These are phyloP conservation scores for Lepus americanus DNA, from an alignment of 2,113 vertebrate species.

Conservation along the genomic window DNA sequence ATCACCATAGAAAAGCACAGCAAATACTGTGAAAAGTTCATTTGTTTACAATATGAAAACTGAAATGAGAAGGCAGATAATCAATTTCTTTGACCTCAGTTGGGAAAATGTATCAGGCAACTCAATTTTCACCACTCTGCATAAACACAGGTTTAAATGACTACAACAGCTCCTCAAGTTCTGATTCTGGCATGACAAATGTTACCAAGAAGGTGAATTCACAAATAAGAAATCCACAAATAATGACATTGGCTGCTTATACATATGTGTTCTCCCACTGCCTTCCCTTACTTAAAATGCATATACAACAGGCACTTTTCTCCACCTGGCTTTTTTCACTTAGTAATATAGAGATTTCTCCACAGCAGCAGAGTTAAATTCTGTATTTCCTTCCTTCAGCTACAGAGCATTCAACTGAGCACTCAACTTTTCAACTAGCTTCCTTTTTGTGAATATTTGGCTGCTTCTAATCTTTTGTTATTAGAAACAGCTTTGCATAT, in stretches of 20 bases:
- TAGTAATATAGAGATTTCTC: constrained; percentile 46
- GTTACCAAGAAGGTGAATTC: constrained; percentile 24
- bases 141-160: neutral
- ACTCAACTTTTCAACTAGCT: constrained; percentile 7
- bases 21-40: constrained; percentile 58
- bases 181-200: constrained; percentile 44
- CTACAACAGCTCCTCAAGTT: neutral
- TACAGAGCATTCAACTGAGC: neutral
- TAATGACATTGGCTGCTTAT: neutral
- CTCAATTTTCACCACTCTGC: constrained; percentile 1
- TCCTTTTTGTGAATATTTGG: constrained; percentile 8
- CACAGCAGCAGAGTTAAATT: constrained; percentile 42
- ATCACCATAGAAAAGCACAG: constrained; percentile 57
- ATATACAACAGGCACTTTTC: neutral
- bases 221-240: constrained; percentile 41
- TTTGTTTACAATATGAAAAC: constrained; percentile 71
- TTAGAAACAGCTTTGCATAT: neutral
- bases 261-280: neutral
- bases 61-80: constrained; percentile 45
- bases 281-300: neutral
- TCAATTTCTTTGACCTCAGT: constrained; percentile 30
- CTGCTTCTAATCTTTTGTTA: constrained; percentile 4
- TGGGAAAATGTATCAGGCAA: constrained; percentile 29
- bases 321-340: constrained; percentile 11
- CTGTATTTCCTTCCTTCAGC: neutral